Conservation (phyloP, 2,113 vertebrate genomes). For the Thryonomys swinderianus region DNA sequence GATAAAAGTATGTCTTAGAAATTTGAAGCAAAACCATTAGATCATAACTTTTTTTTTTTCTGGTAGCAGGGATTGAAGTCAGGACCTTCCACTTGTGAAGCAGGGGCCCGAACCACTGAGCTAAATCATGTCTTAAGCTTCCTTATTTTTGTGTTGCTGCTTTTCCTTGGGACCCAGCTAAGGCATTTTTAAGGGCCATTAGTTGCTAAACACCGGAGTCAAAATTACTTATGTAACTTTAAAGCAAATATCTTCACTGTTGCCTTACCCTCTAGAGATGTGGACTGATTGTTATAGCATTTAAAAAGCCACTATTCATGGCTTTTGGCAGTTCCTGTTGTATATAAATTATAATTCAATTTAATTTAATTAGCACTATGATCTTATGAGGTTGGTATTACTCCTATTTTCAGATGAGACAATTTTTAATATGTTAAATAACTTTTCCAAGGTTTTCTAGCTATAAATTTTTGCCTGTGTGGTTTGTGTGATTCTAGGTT, state of each 20-base stretch:
- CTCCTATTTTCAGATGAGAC: neutral
- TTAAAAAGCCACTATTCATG: constrained; percentile 2
- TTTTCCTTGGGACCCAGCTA: neutral
- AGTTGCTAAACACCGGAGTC: neutral
- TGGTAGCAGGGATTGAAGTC: too few relatives aligned
- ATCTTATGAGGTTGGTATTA: neutral
- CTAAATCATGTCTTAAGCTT: neutral
- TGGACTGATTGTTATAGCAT: constrained; percentile 1
- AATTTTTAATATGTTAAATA: constrained; percentile 34
- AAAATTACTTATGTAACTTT: constrained; percentile 12
- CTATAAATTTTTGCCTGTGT: neutral
- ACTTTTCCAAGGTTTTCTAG: neutral
- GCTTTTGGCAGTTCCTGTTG: constrained; percentile 11
- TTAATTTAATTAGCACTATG: constrained; percentile 26
- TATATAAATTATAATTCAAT: constrained; percentile 29
- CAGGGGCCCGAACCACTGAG: too few relatives aligned
- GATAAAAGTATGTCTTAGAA: neutral
- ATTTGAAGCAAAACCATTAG: constrained; percentile 10
- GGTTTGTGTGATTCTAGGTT: too few relatives aligned
- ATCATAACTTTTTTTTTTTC: neutral
- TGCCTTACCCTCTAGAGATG: neutral
- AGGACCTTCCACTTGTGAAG: too few relatives aligned
- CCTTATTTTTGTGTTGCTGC: neutral
- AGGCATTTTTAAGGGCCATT: neutral
- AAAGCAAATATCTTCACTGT: neutral